Evolutionary conservation across 2,888 invertebrate species (phyloP).

Genomic region (Stenodera caucasica): DNA sequence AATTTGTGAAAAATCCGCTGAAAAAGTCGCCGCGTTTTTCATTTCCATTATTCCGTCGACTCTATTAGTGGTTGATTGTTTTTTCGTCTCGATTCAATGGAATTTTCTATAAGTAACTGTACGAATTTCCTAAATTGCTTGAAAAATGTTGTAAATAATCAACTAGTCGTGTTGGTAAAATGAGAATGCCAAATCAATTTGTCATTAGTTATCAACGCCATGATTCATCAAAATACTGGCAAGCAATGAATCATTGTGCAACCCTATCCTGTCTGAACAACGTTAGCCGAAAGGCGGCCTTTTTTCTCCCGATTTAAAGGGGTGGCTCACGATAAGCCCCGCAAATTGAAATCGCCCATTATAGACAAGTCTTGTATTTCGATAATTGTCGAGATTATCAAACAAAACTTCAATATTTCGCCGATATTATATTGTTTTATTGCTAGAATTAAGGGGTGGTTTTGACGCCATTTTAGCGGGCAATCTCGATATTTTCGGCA

Average conservation of each 20-base stretch:
- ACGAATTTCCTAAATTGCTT: neutral
- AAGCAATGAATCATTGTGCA: conserved; percentile 42
- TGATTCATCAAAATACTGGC: conserved; percentile 43
- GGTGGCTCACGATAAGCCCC: too few species aligned
- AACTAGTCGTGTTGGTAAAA: neutral
- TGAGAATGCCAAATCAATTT: conserved; percentile 29
- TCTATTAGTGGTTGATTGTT: neutral
- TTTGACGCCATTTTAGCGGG: too few species aligned
- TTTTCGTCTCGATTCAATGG: neutral
- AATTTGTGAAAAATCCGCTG: neutral
- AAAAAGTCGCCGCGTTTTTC: neutral
- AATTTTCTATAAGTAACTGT: too few species aligned
- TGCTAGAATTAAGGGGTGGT: neutral
- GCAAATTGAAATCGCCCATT: neutral
- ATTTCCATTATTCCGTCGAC: neutral
- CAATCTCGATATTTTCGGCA: too few species aligned
- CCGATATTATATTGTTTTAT: neutral
- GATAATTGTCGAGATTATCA: neutral
- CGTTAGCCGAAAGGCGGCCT: neutral
- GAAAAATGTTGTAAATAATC: neutral
- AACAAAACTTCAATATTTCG: neutral
- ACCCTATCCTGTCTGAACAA: conserved; percentile 22
- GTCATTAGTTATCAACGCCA: conserved; percentile 37
- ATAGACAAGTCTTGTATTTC: neutral
- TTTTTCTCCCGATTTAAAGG: too few species aligned